These are phyloP conservation scores for Crotalus tigris DNA, from an alignment of 2,113 vertebrate genomes.

Conservation along the genomic window DNA sequence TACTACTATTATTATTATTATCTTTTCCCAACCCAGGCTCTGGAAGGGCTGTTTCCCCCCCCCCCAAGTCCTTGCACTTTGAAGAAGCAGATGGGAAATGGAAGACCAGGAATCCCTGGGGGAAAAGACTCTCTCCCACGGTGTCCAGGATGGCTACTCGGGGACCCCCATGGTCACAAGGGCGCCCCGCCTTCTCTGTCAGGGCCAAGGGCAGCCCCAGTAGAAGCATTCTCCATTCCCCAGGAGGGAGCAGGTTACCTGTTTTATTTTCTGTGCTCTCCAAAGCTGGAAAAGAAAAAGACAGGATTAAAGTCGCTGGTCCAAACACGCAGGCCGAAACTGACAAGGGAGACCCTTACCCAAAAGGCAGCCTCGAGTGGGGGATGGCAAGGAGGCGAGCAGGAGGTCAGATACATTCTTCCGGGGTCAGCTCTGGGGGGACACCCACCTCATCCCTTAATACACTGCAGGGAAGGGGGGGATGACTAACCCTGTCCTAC, in stretches of 20 bases:
- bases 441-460: background rate
- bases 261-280: slow-evolving; percentile 92
- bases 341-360: too few species aligned
- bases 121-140: too few species aligned
- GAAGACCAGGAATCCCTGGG: background rate
- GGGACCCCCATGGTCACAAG: background rate
- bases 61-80: too few species aligned
- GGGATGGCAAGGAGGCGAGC: background rate
- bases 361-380: background rate
- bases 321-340: too few species aligned
- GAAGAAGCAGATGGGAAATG: too few species aligned
- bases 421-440: background rate
- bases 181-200: background rate
- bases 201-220: background rate
- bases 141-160: background rate
- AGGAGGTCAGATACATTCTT: too few species aligned
- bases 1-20: too few species aligned
- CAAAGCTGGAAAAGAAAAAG: slow-evolving; percentile 77
- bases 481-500: background rate
- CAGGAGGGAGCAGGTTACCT: slow-evolving; percentile 67
- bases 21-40: too few species aligned
- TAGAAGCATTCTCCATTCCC: background rate
- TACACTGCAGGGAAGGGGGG: fast-evolving
- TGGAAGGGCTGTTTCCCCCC: too few species aligned
- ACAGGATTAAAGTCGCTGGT: background rate